Percentiles rank a stretch among this genome's conserved stretches.
phyloP scores from a whole-genome alignment of 1,140 invertebrate genomes.

The Sinonovacula constricta region DNA sequence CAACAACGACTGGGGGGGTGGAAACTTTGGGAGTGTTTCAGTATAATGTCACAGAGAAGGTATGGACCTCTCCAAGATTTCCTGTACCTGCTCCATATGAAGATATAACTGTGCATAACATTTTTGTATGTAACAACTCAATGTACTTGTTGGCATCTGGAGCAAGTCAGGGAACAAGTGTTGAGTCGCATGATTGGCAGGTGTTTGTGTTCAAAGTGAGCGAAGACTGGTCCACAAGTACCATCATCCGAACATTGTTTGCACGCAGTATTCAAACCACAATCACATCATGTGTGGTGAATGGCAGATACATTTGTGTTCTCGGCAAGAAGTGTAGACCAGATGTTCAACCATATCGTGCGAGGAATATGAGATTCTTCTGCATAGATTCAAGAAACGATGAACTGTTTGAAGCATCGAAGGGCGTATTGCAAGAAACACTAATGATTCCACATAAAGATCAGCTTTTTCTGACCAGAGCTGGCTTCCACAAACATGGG shows the following conservation, averaged over 20 bases:
- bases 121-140: conserved; percentile 54
- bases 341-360: conserved; percentile 34
- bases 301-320: conserved; percentile 60
- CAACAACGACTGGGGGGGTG: conserved; percentile 41
- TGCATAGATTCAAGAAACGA: conserved; percentile 44
- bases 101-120: conserved; percentile 53
- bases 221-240: conserved; percentile 50
- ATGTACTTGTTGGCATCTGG: conserved; percentile 58
- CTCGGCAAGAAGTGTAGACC: conserved; percentile 58
- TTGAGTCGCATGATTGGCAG: conserved; percentile 19
- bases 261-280: conserved; percentile 56
- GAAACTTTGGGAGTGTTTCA: conserved; percentile 52
- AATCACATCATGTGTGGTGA: conserved; percentile 41
- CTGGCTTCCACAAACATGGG: conserved; percentile 56
- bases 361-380: conserved; percentile 44
- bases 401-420: conserved; percentile 48
- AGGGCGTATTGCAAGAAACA: conserved; percentile 52
- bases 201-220: conserved; percentile 57
- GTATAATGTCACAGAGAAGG: conserved; percentile 48
- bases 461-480: conserved; percentile 56
- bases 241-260: conserved; percentile 55
- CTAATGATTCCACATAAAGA: conserved; percentile 55
- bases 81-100: conserved; percentile 48
- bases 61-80: conserved; percentile 56
- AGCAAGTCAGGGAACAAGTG: conserved; percentile 10